Evolutionary conservation across 1,140 invertebrate species (phyloP), one percentile per base, ranked within the genome.

Genomic region (Batillaria attramentaria): DNA sequence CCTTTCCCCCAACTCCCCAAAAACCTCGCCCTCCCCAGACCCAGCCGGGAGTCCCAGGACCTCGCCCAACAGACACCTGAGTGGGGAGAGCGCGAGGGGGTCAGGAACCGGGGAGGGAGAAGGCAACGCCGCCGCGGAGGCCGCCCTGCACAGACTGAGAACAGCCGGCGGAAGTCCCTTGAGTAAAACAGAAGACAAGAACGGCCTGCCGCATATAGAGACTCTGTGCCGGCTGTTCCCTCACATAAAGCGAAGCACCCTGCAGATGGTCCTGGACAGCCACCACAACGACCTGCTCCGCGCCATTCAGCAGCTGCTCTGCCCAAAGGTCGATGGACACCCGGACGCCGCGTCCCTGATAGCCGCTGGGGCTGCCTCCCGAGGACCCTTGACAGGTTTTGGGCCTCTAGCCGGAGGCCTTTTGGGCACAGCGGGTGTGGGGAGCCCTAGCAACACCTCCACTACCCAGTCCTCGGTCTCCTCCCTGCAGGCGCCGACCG

Each of bases 281-380:
- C 94, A 91, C 91, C 94, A 91, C 92, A 96, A 96, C 0, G 96
- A 98, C 87, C 95, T 97, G 0, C 94, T 97, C 0, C 95, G 96
- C 83, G 96, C 96, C 1, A 97, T 98, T 93, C 96, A 98, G 87
- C 94, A 95, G 57, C 80, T 89, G 13, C 83, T 89, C 60, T 86
- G 83, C 72, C 85, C 83, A 57, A 84, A 88, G 76, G 33, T 69
- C 39, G 28, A 5, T 28, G 6, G n/a, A 28, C 41, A 39, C 68
- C 41, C 20, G 68, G 24, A 46, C 68, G 24, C 24, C 41, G 16
- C 39, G 24, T 46, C 68, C 42, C 16, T 70, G 13, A 39, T 70
- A 2, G 10, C 68, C 68, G 41, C 3, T 54, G 33, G 28, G 41
- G 41, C 35, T 72, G 62, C 69, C 76, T 20, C 28, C 78, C 5